These are phyloP conservation scores for Polypterus bichir DNA, from an alignment of 2,113 vertebrate genomes.

Conservation along the genomic window DNA sequence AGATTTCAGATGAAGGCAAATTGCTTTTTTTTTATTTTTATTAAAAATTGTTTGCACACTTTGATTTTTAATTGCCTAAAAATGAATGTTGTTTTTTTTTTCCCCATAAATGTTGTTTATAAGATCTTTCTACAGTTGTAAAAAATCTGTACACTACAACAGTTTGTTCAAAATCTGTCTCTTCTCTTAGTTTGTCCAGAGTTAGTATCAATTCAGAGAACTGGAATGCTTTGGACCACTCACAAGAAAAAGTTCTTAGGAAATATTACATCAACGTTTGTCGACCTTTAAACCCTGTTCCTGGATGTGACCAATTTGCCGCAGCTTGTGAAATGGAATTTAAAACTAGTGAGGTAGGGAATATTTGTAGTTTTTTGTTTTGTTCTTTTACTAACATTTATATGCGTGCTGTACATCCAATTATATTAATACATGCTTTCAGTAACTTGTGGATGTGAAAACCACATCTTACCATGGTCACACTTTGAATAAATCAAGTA, in stretches of 20 bases:
- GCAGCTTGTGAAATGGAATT: constrained; percentile 74
- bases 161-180: not conserved
- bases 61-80: no score
- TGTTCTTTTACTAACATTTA: no score
- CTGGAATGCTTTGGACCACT: constrained; percentile 66
- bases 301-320: constrained; percentile 65
- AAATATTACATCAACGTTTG: constrained; percentile 91
- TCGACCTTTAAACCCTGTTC: constrained; percentile 58
- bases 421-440: no score
- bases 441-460: no score
- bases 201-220: constrained; percentile 42
- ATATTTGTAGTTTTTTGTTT: not conserved
- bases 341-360: not conserved
- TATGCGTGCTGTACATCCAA: no score
- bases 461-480: no score
- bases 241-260: constrained; percentile 27
- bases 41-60: no score
- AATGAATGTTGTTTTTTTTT: not conserved
- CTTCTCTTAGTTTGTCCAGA: constrained; percentile 62
- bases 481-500: no score
- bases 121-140: not conserved
- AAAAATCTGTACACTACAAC: not conserved
- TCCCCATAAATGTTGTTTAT: not conserved
- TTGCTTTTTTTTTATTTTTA: no score
- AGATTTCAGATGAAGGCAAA: no score